Base-by-base conservation (phyloP, 1,140 invertebrate genomes). In the Zophobas morio region DNA sequence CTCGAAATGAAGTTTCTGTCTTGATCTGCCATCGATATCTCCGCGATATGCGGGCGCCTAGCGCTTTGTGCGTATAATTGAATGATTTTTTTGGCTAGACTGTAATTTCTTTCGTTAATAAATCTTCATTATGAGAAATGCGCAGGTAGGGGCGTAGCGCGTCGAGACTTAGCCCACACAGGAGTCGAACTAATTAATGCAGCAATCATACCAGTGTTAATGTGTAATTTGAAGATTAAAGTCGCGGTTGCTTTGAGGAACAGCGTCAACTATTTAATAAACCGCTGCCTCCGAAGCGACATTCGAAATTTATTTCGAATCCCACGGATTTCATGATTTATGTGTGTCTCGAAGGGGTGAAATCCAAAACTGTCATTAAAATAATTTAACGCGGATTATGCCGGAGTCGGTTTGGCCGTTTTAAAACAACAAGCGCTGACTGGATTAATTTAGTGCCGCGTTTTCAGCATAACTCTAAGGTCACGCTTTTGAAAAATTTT, bases 191-290 rank as follows among this genome's bases (percentile, higher is more conserved):
- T 79, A 79, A 81, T 81, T 81, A 81, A 78, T 79, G 75, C 75
- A 56, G 76, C 72, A 74, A 66, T 79, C 75, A 77, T 77, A 79
- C 73, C 71, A 63, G 78, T 81, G 72, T 79, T 81, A 81, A 81
- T 81, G 78, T 79, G 80, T 81, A 81, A 81, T 81, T 81, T 81
- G 78, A 79, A 78, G 79, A 81, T 81, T 81, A 81, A 81, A 79
- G 72, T 53, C 37, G 76, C 75, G 74, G 80, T 76, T 70, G 72
- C 77, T 78, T 79, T 81, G 78, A 75, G 60, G 42, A 74, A 70
- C 76, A 60, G 80, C 74, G 76, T 79, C 77, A 78, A 75, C 76
- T 77, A 77, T 78, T 78, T 80, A 78, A 80, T 77, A 76, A 76
- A 79, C 73, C 53, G 70, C 54, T 80, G 72, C 79, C 57, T 77